A percentile compares a stretch with the other conserved stretches of the same genome.
Evolutionary conservation across 2,113 vertebrate genomes (phyloP).

Genomic region (Pleuronectes platessa): DNA sequence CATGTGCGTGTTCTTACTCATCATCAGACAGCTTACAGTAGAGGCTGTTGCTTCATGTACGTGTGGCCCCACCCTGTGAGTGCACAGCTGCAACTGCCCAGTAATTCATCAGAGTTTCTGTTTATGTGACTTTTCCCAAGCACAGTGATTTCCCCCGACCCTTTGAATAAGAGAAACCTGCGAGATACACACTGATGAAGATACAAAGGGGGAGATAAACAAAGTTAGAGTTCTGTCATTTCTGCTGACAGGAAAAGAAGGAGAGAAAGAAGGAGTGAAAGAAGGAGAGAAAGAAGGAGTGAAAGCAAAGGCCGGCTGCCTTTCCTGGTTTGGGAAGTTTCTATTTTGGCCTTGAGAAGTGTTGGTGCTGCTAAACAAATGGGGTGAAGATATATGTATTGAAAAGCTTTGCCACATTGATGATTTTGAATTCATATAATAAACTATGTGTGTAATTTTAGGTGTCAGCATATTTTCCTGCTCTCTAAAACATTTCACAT

Average conservation of each 20-base stretch:
- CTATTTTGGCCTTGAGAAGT: conserved; percentile 58
- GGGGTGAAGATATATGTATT: not conserved
- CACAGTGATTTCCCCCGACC: not conserved
- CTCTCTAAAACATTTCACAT: not conserved
- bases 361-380: not conserved
- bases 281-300: conserved; percentile 22
- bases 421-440: not conserved
- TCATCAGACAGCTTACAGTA: conserved; percentile 27
- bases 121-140: conserved; percentile 5
- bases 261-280: conserved; percentile 19
- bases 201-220: conserved; percentile 24
- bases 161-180: conserved; percentile 10
- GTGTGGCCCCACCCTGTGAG: conserved; percentile 12
- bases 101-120: not conserved
- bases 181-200: conserved; percentile 6
- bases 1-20: conserved; percentile 52
- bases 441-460: not conserved
- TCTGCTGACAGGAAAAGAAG: conserved; percentile 25
- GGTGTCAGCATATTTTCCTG: not conserved
- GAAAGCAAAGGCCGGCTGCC: conserved; percentile 48
- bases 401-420: not conserved
- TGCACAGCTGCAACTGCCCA: not conserved
- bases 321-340: conserved; percentile 54
- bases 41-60: conserved; percentile 26
- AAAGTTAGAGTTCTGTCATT: conserved; percentile 48